A percentile compares a stretch with the other conserved stretches of the same genome.
Conservation (phyloP, 2,113 vertebrate species). For the Triplophysa tibetana region DNA sequence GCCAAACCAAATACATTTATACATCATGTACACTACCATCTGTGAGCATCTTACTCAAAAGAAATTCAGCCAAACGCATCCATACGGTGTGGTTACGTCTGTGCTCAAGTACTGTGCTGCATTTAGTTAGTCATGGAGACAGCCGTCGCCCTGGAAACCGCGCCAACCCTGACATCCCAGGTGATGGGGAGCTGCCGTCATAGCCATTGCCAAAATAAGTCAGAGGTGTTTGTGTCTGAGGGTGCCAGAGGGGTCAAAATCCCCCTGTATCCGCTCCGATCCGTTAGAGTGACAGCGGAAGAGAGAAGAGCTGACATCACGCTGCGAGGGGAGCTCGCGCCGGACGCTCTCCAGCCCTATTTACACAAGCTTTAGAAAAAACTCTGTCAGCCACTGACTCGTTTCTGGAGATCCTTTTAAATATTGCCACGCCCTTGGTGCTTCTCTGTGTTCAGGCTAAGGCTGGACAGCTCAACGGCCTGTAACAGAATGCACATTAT, state of each 20-base stretch:
- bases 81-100: neutral
- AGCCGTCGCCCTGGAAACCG: conserved; percentile 26
- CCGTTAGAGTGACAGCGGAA: conserved; percentile 9
- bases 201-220: conserved; percentile 27
- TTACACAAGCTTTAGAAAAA: conserved; percentile 20
- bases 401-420: conserved; percentile 18
- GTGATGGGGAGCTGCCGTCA: conserved; percentile 22
- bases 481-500: neutral
- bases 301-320: conserved; percentile 27
- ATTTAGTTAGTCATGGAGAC: conserved; percentile 1
- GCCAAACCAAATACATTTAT: no score
- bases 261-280: conserved; percentile 15
- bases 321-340: neutral
- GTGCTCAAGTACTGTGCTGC: neutral
- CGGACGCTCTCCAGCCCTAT: conserved; percentile 4
- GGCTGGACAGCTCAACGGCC: conserved; percentile 7
- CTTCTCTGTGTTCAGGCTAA: neutral
- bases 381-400: conserved; percentile 20
- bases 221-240: conserved; percentile 8
- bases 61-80: neutral
- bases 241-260: conserved; percentile 20
- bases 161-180: conserved; percentile 25
- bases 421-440: conserved; percentile 11
- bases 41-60: neutral
- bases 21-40: neutral